These are phyloP conservation scores for Parazoanthus atlanticus DNA, from an alignment of 92 coral and sea anemone species.

Conservation along the genomic window DNA sequence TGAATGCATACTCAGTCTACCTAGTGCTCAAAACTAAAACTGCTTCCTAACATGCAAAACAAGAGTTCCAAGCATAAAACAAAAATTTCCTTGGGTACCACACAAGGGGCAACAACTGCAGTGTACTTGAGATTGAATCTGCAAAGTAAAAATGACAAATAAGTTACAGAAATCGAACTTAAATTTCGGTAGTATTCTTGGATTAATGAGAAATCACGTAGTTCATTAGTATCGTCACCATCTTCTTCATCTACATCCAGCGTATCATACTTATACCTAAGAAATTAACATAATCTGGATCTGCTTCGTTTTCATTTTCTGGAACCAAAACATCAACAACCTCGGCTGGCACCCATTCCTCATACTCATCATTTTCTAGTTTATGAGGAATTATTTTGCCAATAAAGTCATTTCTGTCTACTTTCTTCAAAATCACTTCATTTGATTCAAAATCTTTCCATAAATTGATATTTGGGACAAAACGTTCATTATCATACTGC, in stretches of 20 bases:
- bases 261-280: constrained; percentile 30
- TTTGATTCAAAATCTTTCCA: constrained; percentile 33
- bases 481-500: constrained; percentile 24
- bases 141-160: neutral
- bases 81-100: constrained; percentile 17
- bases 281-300: neutral
- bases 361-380: constrained; percentile 38
- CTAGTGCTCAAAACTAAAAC: neutral
- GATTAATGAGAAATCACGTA: constrained; percentile 32
- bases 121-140: constrained; percentile 21
- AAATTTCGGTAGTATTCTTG: constrained; percentile 19
- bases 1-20: neutral
- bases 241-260: constrained; percentile 21
- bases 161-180: constrained; percentile 7
- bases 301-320: neutral
- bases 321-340: constrained; percentile 21
- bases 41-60: neutral
- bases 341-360: constrained; percentile 27
- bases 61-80: neutral
- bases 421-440: constrained; percentile 21
- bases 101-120: constrained; percentile 37
- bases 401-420: constrained; percentile 7
- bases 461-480: constrained; percentile 11
- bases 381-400: constrained; percentile 25
- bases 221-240: neutral